These are phyloP conservation scores for Heliconius aoede DNA, from an alignment of 2,888 invertebrate species.

Conservation along the genomic window DNA sequence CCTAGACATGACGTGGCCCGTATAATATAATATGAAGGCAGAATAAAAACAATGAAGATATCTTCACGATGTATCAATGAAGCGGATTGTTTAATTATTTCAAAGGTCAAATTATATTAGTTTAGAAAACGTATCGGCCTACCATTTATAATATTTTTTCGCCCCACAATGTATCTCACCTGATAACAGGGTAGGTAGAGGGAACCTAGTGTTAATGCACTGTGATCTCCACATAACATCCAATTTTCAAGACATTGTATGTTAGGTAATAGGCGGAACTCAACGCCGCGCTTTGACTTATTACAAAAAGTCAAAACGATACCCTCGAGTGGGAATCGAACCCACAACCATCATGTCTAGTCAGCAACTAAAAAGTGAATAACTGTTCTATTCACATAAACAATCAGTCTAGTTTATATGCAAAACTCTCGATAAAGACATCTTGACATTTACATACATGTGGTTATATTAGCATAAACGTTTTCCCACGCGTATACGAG, in stretches of 20 bases:
- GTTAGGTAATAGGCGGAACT: no score
- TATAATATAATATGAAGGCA: constrained; percentile 38
- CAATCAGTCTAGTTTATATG: neutral
- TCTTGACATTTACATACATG: constrained; percentile 12
- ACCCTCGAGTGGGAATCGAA: no score
- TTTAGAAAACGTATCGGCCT: no score
- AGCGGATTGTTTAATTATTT: constrained; percentile 6
- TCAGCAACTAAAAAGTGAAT: neutral
- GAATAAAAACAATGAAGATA: constrained; percentile 17
- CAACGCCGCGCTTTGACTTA: no score
- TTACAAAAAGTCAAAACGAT: no score
- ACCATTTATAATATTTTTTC: no score
- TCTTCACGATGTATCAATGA: neutral
- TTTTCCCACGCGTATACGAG: constrained; percentile 1
- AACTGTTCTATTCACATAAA: neutral
- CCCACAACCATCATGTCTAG: no score
- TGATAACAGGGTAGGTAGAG: no score
- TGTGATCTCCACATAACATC: no score
- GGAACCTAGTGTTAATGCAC: no score
- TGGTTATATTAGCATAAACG: neutral
- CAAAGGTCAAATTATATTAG: constrained; percentile 11
- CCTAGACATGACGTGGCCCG: constrained; percentile 50
- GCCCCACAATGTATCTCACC: no score
- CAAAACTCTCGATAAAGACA: neutral
- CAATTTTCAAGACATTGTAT: no score